A percentile compares a stretch with the other conserved stretches of the same genome.
phyloP scores from a whole-genome alignment of 2,888 invertebrate species.

The Nomada hirtipes region DNA sequence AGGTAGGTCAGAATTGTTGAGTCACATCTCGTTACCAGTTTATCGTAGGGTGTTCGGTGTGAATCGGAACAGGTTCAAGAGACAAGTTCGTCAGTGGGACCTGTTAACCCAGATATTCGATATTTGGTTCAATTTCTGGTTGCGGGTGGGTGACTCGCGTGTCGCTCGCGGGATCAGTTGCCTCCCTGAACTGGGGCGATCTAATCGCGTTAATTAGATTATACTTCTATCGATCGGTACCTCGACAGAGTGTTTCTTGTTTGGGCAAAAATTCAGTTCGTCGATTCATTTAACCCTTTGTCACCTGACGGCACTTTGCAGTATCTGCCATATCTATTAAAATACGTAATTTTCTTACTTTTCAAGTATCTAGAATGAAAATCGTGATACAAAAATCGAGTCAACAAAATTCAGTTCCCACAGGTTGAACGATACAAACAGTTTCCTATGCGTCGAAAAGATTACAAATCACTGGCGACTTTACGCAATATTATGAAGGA shows the following conservation, averaged over 20 bases:
- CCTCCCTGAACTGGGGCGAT: conserved; percentile 52
- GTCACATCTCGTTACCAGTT: conserved; percentile 37
- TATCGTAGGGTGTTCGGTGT: conserved; percentile 34
- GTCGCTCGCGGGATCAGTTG: conserved; percentile 44
- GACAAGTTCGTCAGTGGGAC: conserved; percentile 69
- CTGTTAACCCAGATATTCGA: conserved; percentile 65
- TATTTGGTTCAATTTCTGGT: conserved; percentile 29
- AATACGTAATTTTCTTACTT: too few species aligned
- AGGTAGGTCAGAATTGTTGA: conserved; percentile 55
- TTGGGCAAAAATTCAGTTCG: too few species aligned
- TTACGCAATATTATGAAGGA: not conserved
- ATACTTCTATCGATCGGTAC: conserved; percentile 22
- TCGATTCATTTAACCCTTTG: too few species aligned
- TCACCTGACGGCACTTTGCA: too few species aligned
- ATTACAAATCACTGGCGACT: not conserved
- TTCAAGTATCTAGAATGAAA: too few species aligned
- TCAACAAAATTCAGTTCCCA: too few species aligned
- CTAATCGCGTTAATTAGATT: conserved; percentile 52
- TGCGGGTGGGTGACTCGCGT: conserved; percentile 13
- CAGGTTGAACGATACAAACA: too few species aligned
- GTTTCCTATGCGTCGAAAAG: too few species aligned
- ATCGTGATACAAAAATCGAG: too few species aligned
- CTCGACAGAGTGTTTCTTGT: not conserved
- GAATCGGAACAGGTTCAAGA: conserved; percentile 69
- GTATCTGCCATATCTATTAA: too few species aligned